Evolutionary conservation across 1,140 invertebrate genomes (phyloP), one percentile per base, ranked within the genome.

Genomic region (Leptinotarsa lineolata): DNA sequence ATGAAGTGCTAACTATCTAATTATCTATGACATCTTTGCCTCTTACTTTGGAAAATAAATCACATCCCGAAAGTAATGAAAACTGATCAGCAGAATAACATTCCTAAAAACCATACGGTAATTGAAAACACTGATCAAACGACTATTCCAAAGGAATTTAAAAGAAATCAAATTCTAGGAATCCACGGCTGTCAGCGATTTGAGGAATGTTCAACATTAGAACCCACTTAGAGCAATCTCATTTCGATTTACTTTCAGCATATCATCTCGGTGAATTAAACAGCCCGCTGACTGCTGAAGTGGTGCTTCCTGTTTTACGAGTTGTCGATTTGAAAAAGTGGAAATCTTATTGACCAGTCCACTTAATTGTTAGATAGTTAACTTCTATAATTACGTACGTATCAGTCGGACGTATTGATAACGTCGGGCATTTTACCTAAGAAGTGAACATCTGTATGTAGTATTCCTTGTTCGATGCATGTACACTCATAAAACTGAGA

Each of bases 161-260:
- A 54, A 54, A 54, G 15, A 54, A 18, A 54, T 8, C 15, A 5
- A 18, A 54, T 54, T 54, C 48, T 54, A 54, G 48, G n/a, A 54
- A 54, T 54, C 15, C n/a, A 54, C 48, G 15, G n/a, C 15, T 18
- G 48, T 54, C n/a, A 18, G 58, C 46, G 66, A 67, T 67, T 72
- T 74, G 72, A 72, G 66, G 68, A 74, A 77, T 75, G 76, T 73
- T 72, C 64, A 68, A 75, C 76, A 75, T 72, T 77, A 77, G 77
- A 78, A 76, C 74, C 76, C 77, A 76, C 72, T 78, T 78, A 78
- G 76, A 73, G 74, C 76, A 76, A 78, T 78, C 72, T 61, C 75
- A 73, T 78, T 78, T 78, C 76, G 76, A 78, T 78, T 72, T 48
- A 73, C 58, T 67, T 74, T 68, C 48, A 18, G 15, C 74, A 74